A percentile compares a stretch with the other conserved stretches of the same genome.
phyloP scores from a whole-genome alignment of 2,797 vertebrate genomes.

The Danio albolineatus region DNA sequence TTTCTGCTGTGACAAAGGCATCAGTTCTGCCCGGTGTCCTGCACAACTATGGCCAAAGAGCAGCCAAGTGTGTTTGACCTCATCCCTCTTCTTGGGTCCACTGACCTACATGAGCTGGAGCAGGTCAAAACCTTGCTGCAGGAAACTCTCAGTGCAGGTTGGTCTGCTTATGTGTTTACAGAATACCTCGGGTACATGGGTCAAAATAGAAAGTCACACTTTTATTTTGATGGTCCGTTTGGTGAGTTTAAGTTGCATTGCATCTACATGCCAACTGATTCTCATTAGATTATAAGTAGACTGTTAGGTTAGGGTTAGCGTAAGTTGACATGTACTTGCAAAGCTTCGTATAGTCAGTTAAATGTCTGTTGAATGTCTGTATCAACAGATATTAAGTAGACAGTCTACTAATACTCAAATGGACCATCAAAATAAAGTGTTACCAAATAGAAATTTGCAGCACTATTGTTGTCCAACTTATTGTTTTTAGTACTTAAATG shows the following conservation, averaged over 20 bases:
- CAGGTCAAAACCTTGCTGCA: constrained; percentile 84
- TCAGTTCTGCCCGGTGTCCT: constrained; percentile 41
- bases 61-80: constrained; percentile 86
- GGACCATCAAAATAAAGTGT: too few species aligned
- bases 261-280: too few species aligned
- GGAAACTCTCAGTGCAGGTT: constrained; percentile 89
- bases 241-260: too few species aligned
- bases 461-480: not conserved
- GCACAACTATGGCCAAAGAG: constrained; percentile 84
- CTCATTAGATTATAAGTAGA: too few species aligned
- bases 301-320: too few species aligned
- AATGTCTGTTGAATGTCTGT: too few species aligned
- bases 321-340: too few species aligned
- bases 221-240: too few species aligned
- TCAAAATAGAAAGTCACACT: too few species aligned
- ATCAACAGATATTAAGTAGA: too few species aligned
- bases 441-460: not conserved
- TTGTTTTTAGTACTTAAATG: not conserved
- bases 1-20: constrained; percentile 45
- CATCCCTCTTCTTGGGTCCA: constrained; percentile 89
- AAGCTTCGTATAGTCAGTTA: too few species aligned
- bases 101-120: constrained; percentile 86
- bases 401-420: too few species aligned
- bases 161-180: constrained; percentile 65
- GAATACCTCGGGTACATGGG: constrained; percentile 32